Base-by-base conservation (phyloP, 2,888 invertebrate genomes). In the Sylvicola cinctus region DNA sequence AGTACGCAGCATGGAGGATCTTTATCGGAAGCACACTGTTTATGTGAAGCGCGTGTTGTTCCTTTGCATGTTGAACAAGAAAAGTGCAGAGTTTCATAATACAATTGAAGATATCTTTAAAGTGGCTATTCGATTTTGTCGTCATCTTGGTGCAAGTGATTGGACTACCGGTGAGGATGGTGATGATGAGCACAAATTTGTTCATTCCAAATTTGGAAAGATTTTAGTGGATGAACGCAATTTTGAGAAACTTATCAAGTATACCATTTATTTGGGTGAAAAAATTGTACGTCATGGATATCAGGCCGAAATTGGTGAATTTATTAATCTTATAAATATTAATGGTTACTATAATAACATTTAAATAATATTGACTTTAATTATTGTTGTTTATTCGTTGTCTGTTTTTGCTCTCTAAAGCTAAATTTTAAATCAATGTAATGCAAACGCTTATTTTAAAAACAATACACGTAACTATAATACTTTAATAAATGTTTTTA, bases 21-120 rank as follows among this genome's bases (percentile, higher is more conserved):
- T 84, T 12, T 78, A 81, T 44, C 61, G 68, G 11, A 68, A 70
- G 16, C 80, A 84, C 43, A 72, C 74, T 8, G 61, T 58, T 1
- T 83, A 83, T 46, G 65, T 84, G 3, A 83, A 80, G 52, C 71
- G 73, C 42, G 68, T 83, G 27, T 51, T 76, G 27, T 79, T 77
- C 44, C 64, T 80, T 43, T 80, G 81, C 43, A 63, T 81, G 44
- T 51, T 83, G 4, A 80, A 76, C 44, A 68, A 71, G 36, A 65
- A 72, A 34, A 74, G 76, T 20, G 65, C 66, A 17, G 71, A 71
- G 3, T 67, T 81, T 25, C 68, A 71, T 51, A 71, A 71, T 42
- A 62, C 74, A 1, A 57, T 83, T 25, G 69, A 74, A 35, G 73
- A 72, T 49, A 71, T 78, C 13, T 77, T 80, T 45, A 68, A 68